A percentile compares a stretch with the other conserved stretches of the same genome.
These are phyloP conservation scores for Tortricodes alternella DNA, from an alignment of 2,888 invertebrate genomes.

Conservation along the genomic window DNA sequence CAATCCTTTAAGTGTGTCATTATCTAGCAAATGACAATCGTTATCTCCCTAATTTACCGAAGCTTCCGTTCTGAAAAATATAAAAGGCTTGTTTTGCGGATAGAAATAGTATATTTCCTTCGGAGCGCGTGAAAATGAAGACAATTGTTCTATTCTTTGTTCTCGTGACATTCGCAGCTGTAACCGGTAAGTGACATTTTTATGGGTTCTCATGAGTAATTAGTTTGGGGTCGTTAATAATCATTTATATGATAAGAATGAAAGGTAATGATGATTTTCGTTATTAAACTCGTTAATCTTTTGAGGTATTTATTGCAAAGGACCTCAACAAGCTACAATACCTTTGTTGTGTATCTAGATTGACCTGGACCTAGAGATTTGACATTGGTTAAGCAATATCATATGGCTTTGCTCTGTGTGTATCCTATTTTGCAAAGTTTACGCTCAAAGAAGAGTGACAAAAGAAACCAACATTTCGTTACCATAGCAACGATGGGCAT, in stretches of 20 bases:
- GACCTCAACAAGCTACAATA: too few species aligned
- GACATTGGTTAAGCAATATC: too few species aligned
- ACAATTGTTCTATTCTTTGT: constrained; percentile 27
- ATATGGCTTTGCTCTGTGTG: too few species aligned
- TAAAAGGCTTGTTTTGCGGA: constrained; percentile 14
- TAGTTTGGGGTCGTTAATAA: constrained; percentile 16
- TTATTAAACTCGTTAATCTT: neutral
- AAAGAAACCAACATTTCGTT: too few species aligned
- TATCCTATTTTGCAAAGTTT: too few species aligned
- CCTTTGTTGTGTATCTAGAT: too few species aligned
- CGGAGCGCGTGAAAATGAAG: constrained; percentile 26
- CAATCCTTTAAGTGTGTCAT: constrained; percentile 7
- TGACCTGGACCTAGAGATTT: too few species aligned
- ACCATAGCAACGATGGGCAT: too few species aligned
- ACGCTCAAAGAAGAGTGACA: too few species aligned
- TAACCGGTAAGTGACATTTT: constrained; percentile 28
- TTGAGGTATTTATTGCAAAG: too few species aligned
- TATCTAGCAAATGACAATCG: constrained; percentile 9
- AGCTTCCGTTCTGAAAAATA: constrained; percentile 20
- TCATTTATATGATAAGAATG: constrained; percentile 21
- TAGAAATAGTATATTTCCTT: constrained; percentile 12
- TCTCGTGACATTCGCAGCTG: constrained; percentile 13
- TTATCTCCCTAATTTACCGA: constrained; percentile 22
- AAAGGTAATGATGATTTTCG: neutral
- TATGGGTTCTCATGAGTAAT: constrained; percentile 20